These are phyloP conservation scores for Acrocephalus scirpaceus DNA, from an alignment of 2,797 vertebrate species.

Conservation along the genomic window DNA sequence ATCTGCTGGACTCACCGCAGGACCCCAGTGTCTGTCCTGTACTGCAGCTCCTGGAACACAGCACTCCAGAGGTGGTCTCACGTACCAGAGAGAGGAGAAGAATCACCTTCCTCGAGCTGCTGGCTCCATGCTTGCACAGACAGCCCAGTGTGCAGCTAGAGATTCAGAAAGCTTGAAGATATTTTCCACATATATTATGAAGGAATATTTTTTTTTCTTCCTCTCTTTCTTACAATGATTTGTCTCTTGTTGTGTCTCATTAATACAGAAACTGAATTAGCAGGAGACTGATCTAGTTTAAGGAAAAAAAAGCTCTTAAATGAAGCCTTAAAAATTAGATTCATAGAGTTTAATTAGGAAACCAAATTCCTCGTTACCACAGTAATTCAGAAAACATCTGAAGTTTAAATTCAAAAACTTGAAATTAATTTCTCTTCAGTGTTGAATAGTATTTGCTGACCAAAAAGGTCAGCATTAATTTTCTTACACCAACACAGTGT, in stretches of 20 bases:
- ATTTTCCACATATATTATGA: neutral
- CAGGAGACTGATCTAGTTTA: neutral
- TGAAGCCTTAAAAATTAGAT: neutral
- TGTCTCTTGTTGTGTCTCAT: neutral
- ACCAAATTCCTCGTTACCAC: accelerated
- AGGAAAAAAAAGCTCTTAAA: neutral
- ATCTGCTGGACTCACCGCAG: neutral
- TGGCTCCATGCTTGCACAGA: neutral
- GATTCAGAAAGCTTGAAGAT: neutral
- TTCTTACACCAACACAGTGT: neutral
- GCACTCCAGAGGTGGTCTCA: neutral
- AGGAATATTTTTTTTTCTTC: neutral
- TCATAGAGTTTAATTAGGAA: neutral
- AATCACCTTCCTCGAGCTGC: accelerated
- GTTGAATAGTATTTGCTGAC: neutral
- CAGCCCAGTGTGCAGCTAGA: neutral
- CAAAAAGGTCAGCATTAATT: neutral
- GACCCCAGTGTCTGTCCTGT: accelerated
- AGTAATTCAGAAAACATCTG: neutral
- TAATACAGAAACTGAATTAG: neutral
- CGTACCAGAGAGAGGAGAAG: neutral
- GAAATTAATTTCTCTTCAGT: neutral
- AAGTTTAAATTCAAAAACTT: neutral
- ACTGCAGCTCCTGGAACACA: neutral
- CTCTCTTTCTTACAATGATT: neutral